Percentiles rank a stretch among this genome's conserved stretches.
phyloP scores from a whole-genome alignment of 2,797 vertebrate species.

The Trachurus trachurus region DNA sequence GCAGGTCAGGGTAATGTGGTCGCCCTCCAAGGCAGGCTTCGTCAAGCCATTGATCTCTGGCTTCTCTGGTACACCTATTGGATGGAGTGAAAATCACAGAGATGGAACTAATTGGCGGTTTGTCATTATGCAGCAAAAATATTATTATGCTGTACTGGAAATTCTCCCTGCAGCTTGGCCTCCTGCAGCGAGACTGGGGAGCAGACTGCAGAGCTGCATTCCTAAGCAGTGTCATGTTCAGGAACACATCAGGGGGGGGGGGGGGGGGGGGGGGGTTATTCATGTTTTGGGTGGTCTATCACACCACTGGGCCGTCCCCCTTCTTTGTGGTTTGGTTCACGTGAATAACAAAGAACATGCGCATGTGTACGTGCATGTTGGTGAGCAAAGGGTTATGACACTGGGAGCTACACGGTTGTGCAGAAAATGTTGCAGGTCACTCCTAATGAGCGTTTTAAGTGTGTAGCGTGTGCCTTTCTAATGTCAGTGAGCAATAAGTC shows the following conservation, averaged over 20 bases:
- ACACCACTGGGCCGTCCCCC: background rate
- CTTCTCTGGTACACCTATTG: slow-evolving; percentile 95
- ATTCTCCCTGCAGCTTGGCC: slow-evolving; percentile 41
- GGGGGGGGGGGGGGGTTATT: slow-evolving; percentile 19
- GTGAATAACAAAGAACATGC: slow-evolving; percentile 20
- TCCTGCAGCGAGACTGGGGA: slow-evolving; percentile 55
- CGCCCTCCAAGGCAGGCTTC: slow-evolving; percentile 95
- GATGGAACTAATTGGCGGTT: slow-evolving; percentile 40
- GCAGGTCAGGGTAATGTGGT: slow-evolving; percentile 96
- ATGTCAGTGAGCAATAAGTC: slow-evolving; percentile 71
- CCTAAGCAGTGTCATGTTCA: slow-evolving; percentile 21
- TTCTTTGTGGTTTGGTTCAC: slow-evolving; percentile 11
- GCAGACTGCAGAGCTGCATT: slow-evolving; percentile 40
- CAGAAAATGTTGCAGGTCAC: slow-evolving; percentile 62
- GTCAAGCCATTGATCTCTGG: slow-evolving; percentile 96
- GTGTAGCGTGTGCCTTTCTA: slow-evolving; percentile 57
- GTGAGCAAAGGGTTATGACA: slow-evolving; percentile 24
- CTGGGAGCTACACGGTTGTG: slow-evolving; percentile 34
- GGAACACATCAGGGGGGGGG: slow-evolving; percentile 28
- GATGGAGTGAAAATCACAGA: slow-evolving; percentile 47
- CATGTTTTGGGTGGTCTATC: slow-evolving; percentile 7
- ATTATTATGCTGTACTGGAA: slow-evolving; percentile 47
- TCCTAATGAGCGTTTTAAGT: slow-evolving; percentile 70
- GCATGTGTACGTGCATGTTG: slow-evolving; percentile 15
- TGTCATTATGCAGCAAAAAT: slow-evolving; percentile 61